Evolutionary conservation across 2,888 invertebrate species (phyloP).

Genomic region (Ectemnius continuus): DNA sequence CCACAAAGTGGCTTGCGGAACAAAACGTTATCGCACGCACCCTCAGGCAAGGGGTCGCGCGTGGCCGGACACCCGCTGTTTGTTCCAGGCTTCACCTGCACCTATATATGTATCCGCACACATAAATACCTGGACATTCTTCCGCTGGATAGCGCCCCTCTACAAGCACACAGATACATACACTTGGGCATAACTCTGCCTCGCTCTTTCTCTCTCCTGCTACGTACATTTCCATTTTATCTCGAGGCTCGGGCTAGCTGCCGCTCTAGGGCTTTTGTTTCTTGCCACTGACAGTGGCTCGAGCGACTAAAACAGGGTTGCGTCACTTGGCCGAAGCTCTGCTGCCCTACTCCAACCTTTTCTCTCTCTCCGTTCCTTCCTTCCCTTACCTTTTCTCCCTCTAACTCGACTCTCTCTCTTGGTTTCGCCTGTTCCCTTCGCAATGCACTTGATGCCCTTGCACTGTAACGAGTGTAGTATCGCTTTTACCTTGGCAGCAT

Average conservation of each 20-base stretch:
- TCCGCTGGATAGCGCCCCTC: too few species aligned
- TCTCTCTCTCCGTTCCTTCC: conserved; percentile 9
- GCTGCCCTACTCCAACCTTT: conserved; percentile 1
- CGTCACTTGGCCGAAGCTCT: conserved; percentile 53
- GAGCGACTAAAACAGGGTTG: conserved; percentile 55
- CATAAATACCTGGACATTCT: conserved; percentile 3
- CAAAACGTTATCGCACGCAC: conserved; percentile 46
- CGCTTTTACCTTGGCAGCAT: conserved; percentile 8
- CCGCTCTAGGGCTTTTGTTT: conserved; percentile 65
- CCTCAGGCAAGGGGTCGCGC: conserved; percentile 9
- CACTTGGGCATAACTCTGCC: conserved; percentile 13
- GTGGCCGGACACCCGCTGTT: not conserved
- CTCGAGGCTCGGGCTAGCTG: conserved; percentile 56
- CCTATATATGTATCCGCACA: conserved; percentile 10
- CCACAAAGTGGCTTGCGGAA: conserved; percentile 9
- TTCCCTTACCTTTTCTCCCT: not conserved
- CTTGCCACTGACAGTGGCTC: conserved; percentile 62
- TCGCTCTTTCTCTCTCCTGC: not conserved
- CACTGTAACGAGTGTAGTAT: conserved; percentile 43
- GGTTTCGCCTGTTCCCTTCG: not conserved
- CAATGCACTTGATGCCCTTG: conserved; percentile 37
- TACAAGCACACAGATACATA: too few species aligned
- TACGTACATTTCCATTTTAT: conserved; percentile 70
- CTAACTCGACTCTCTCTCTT: conserved; percentile 4
- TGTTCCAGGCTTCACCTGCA: not conserved